Conservation (phyloP, 2,113 vertebrate species). For the Hassar affinis region DNA sequence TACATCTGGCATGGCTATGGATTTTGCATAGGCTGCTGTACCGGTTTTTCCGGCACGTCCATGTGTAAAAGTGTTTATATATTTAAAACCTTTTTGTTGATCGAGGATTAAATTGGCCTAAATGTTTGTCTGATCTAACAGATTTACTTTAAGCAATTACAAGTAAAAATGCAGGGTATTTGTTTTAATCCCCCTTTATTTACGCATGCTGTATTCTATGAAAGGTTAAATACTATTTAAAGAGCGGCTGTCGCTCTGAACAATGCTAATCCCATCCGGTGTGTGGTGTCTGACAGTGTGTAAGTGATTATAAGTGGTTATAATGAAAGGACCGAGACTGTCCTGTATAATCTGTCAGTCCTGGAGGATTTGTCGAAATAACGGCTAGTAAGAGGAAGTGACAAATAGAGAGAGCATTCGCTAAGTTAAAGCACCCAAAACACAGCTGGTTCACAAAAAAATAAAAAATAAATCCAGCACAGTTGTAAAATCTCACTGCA, state of each 20-base stretch:
- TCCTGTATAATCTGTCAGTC: not conserved
- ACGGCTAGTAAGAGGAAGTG: not conserved
- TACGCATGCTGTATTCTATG: not conserved
- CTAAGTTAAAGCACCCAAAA: not conserved
- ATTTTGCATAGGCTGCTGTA: too few species aligned
- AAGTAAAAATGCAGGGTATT: too few species aligned
- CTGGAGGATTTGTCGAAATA: slow-evolving; percentile 12
- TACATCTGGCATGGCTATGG: too few species aligned
- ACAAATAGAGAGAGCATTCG: not conserved
- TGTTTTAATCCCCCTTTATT: not conserved
- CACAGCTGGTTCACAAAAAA: not conserved
- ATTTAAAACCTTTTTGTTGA: too few species aligned
- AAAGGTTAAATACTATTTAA: not conserved
- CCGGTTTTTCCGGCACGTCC: too few species aligned
- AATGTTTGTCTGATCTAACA: too few species aligned
- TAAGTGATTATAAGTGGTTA: not conserved
- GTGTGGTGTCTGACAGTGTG: not conserved
- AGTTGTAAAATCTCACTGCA: not conserved
- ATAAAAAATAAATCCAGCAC: not conserved
- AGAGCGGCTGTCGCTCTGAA: not conserved
- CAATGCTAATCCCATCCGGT: not conserved
- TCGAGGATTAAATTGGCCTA: too few species aligned
- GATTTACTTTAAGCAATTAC: too few species aligned
- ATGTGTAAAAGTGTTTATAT: too few species aligned
- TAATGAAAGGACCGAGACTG: not conserved